A percentile compares a stretch with the other conserved stretches of the same genome.
These are phyloP conservation scores for Ceuthmochares aereus DNA, from an alignment of 2,113 vertebrate species.

Conservation along the genomic window DNA sequence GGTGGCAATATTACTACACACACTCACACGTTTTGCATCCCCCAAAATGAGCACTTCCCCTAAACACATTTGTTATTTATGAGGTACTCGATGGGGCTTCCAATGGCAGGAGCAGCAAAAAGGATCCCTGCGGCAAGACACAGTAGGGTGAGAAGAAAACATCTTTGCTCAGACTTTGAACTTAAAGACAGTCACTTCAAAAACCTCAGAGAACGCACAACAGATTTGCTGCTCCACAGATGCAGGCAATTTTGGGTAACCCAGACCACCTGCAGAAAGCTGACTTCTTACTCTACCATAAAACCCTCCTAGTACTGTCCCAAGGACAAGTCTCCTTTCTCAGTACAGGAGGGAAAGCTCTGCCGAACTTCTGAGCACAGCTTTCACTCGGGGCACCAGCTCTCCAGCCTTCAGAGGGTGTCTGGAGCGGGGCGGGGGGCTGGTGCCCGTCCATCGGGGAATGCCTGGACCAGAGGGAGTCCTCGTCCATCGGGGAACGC, in stretches of 20 bases:
- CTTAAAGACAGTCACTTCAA: background rate
- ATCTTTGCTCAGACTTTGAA: background rate
- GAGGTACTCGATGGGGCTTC: background rate
- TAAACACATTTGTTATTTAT: background rate
- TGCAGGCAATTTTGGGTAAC: background rate
- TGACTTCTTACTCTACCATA: background rate
- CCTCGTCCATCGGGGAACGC: too few species aligned
- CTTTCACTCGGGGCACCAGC: accelerated
- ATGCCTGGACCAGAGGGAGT: too few species aligned
- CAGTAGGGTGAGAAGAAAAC: background rate
- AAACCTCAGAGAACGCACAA: background rate
- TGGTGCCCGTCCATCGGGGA: accelerated
- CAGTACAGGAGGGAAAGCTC: accelerated
- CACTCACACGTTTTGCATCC: accelerated
- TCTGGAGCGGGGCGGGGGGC: too few species aligned
- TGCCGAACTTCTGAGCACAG: accelerated
- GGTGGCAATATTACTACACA: background rate
- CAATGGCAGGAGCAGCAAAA: accelerated
- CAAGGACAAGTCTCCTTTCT: background rate
- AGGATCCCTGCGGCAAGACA: background rate
- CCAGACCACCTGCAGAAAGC: background rate
- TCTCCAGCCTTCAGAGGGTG: accelerated
- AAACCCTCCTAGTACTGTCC: background rate
- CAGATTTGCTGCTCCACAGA: background rate
- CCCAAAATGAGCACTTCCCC: background rate